phyloP scores from a whole-genome alignment of 2,888 invertebrate species.

The Rhingia rostrata region DNA sequence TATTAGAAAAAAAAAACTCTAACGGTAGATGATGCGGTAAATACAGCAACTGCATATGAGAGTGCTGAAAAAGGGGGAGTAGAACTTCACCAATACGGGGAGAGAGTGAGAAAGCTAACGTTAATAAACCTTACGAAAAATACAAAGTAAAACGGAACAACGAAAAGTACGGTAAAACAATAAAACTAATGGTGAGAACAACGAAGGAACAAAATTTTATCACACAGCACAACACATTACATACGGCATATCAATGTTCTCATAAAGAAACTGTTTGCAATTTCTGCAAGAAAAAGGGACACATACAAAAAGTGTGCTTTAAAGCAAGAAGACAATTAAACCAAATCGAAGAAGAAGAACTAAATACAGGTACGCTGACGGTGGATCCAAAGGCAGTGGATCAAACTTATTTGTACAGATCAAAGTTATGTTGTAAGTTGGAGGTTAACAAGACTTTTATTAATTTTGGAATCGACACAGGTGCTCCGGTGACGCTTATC shows the following conservation, averaged over 20 bases:
- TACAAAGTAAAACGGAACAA: conserved; percentile 10
- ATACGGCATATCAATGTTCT: no score
- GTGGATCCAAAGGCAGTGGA: conserved; percentile 8
- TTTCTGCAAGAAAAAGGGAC: no score
- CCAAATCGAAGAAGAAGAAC: conserved; percentile 25
- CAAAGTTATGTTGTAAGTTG: conserved; percentile 46
- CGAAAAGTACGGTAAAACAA: conserved; percentile 10
- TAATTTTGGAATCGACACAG: conserved; percentile 23
- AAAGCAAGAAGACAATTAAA: conserved; percentile 41
- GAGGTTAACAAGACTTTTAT: conserved; percentile 22
- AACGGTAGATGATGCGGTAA: no score
- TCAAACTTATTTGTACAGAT: conserved; percentile 13
- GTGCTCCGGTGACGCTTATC: conserved; percentile 25
- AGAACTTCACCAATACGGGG: no score
- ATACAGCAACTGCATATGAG: no score
- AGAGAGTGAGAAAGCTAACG: no score
- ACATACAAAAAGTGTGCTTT: no score
- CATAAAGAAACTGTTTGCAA: no score
- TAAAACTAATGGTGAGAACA: conserved; percentile 32
- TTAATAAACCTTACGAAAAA: no score
- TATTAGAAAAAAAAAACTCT: conserved; percentile 56
- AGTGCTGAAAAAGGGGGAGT: no score
- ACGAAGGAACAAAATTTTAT: no score
- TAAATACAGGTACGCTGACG: conserved; percentile 22
- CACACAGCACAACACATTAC: no score